Conservation (phyloP, 2,113 vertebrate species). For the Tragelaphus imberbis region DNA sequence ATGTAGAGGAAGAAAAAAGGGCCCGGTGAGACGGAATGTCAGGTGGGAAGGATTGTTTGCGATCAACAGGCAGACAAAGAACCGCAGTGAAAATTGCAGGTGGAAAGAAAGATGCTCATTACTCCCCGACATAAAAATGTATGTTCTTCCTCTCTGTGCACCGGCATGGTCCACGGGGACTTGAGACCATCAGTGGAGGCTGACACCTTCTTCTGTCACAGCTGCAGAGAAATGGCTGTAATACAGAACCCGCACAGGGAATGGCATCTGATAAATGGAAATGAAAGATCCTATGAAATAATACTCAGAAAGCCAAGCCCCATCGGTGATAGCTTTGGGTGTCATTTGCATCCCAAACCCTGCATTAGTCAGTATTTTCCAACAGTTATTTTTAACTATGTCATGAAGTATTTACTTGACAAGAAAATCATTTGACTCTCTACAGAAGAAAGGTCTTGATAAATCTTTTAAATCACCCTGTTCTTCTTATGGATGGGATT, state of each 20-base stretch:
- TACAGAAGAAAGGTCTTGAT: conserved; percentile 34
- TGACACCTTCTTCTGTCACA: conserved; percentile 36
- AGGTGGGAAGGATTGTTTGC: conserved; percentile 38
- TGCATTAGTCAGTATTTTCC: background rate
- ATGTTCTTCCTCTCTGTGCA: conserved; percentile 43
- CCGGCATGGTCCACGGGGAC: background rate
- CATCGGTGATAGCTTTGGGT: background rate
- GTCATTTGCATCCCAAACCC: background rate
- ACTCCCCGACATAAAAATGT: conserved; percentile 39
- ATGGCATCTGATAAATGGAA: conserved; percentile 15
- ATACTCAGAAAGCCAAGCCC: background rate
- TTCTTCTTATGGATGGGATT: conserved; percentile 11
- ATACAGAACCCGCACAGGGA: background rate
- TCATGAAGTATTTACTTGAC: conserved; percentile 34
- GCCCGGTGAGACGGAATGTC: background rate
- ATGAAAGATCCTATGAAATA: conserved; percentile 33
- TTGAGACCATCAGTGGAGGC: conserved; percentile 29
- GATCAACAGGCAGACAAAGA: conserved; percentile 51
- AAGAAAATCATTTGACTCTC: conserved; percentile 20
- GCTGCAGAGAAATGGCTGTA: conserved; percentile 10
- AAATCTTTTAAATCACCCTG: conserved; percentile 44
- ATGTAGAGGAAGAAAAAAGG: background rate
- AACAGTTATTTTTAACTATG: conserved; percentile 2
- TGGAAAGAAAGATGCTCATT: conserved; percentile 57
- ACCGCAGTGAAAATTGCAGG: conserved; percentile 26